Evolutionary conservation across 2,113 vertebrate species (phyloP), one percentile per base, ranked within the genome.

Genomic region (Rhabdornis inornatus): DNA sequence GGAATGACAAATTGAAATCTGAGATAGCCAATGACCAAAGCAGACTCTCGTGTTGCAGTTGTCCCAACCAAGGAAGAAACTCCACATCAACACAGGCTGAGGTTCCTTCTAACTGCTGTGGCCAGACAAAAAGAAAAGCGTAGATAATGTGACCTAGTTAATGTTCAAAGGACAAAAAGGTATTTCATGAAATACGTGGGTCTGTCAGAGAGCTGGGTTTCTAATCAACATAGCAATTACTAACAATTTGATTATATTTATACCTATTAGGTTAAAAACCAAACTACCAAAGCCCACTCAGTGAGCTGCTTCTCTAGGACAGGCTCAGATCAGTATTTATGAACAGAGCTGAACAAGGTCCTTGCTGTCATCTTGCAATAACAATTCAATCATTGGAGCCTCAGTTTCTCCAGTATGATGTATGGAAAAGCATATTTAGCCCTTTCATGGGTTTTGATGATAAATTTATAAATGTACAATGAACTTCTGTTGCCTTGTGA

Each of bases 381-480:
- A 66, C 69, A 63, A 47, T 45, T 87, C 49, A 42, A 60, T 20
- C 30, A 28, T 0, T n/a, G 37, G 31, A 89, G 83, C 89, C 93
- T 95, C 89, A 91, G 89, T 82, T 92, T 95, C 93, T 82, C 77
- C 65, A 84, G 33, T 9, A 35, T 2, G 6, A 56, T 21, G 30
- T 20, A 71, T 5, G 16, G 59, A 84, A 90, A 82, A 87, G 37
- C 17, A 6, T 13, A 60, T 25, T 72, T 60, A 79, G 81, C 63
- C 49, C 49, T 85, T 87, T 76, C 82, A 40, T 8, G 40, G 20
- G 49, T 64, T 95, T 91, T 93, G 84, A 94, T 91, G 81, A 95
- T 89, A 90, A 87, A 95, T 87, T 91, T 60, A 92, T 94, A 64
- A 84, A 52, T 9, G 61, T 40, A 72, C 61, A 76, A 19, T 21